Conservation (phyloP, 2,888 invertebrate genomes). For the Belgica antarctica region DNA sequence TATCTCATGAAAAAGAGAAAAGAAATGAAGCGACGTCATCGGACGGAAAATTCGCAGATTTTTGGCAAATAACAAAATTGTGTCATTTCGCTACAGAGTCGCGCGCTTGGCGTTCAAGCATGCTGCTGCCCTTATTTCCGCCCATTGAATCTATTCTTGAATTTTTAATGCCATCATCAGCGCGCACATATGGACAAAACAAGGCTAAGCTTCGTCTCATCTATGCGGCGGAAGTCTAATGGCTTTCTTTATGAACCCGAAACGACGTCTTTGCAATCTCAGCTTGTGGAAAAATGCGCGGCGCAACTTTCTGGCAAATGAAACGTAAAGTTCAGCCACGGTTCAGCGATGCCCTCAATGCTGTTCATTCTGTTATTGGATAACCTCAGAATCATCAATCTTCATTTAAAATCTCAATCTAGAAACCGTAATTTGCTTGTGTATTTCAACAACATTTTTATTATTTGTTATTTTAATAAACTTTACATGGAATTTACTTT, state of each 20-base stretch:
- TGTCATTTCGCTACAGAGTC: conserved; percentile 11
- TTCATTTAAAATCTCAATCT: conserved; percentile 33
- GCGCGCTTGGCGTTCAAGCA: neutral
- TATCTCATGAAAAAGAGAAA: neutral
- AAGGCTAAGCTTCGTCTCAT: neutral
- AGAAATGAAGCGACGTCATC: neutral
- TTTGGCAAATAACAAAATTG: conserved; percentile 25
- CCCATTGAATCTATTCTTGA: conserved; percentile 20
- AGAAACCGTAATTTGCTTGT: conserved; percentile 33
- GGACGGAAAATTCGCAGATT: neutral
- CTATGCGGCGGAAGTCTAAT: conserved; percentile 30
- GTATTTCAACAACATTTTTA: conserved; percentile 31
- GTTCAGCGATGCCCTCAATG: neutral
- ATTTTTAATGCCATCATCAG: neutral
- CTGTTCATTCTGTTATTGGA: neutral
- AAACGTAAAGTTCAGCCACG: conserved; percentile 22
- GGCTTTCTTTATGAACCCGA: conserved; percentile 10
- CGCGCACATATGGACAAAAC: neutral
- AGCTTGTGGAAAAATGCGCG: neutral
- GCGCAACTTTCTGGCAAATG: too few relatives aligned
- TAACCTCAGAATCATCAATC: conserved; percentile 30
- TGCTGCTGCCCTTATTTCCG: neutral
- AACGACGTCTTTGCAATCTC: too few relatives aligned
- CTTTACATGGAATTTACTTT: neutral
- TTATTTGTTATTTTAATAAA: conserved; percentile 33